These are phyloP conservation scores for Eurystomus gularis DNA, from an alignment of 2,113 vertebrate genomes.

Conservation along the genomic window DNA sequence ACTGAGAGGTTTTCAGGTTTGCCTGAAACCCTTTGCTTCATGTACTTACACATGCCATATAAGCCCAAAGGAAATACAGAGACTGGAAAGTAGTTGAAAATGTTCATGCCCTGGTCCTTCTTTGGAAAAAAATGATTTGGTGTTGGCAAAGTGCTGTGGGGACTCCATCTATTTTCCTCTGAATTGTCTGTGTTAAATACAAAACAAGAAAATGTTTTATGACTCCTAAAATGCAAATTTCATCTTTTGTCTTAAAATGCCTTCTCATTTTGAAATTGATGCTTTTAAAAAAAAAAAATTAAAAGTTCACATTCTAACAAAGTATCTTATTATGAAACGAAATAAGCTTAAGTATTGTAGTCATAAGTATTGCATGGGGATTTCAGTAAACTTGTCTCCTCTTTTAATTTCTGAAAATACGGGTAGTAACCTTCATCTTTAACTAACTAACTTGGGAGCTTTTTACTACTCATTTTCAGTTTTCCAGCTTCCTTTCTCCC, in stretches of 20 bases:
- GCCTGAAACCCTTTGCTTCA: neutral
- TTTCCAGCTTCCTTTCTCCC: constrained; percentile 16
- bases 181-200: neutral
- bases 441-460: neutral
- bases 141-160: neutral
- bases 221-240: neutral
- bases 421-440: neutral
- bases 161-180: neutral
- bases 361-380: neutral
- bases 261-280: neutral
- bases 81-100: neutral
- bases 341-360: neutral
- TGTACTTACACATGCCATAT: neutral
- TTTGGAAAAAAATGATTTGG: neutral
- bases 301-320: neutral
- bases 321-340: neutral
- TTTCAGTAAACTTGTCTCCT: neutral
- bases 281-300: neutral
- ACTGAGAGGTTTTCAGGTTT: neutral
- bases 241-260: neutral
- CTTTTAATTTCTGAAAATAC: neutral
- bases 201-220: neutral
- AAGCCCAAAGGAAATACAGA: neutral
- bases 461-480: neutral
- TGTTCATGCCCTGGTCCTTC: neutral